phyloP scores from a whole-genome alignment of 2,113 vertebrate genomes.

The Sinocyclocheilus rhinocerous region DNA sequence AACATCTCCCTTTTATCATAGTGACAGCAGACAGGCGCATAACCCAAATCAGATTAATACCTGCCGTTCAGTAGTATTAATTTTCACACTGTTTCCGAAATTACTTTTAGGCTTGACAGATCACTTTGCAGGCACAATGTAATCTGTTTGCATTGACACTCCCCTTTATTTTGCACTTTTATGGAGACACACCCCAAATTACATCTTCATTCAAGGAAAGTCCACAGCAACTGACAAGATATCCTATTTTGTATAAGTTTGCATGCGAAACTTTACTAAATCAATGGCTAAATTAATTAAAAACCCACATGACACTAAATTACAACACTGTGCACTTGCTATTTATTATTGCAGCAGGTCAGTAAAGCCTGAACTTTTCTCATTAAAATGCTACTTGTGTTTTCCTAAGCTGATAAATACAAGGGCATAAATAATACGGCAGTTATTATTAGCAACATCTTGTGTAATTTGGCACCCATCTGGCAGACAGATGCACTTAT shows the following conservation, averaged over 20 bases:
- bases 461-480: conserved; percentile 28
- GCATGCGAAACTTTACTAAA: neutral
- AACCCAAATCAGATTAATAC: conserved; percentile 24
- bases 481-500: conserved; percentile 25
- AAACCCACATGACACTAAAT: neutral
- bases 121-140: neutral
- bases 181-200: neutral
- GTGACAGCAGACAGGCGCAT: neutral
- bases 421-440: conserved; percentile 1
- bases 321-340: neutral
- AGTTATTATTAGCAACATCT: conserved; percentile 36
- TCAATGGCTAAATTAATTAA: neutral
- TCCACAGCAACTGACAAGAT: neutral
- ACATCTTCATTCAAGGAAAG: neutral
- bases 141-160: conserved; percentile 6
- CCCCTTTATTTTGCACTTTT: neutral
- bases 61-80: conserved; percentile 6
- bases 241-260: neutral
- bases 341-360: neutral
- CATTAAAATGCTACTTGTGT: conserved; percentile 1
- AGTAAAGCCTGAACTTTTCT: neutral
- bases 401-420: neutral
- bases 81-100: neutral
- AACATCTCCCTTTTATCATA: neutral
- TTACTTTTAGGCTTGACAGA: neutral